Evolutionary conservation across 2,888 invertebrate genomes (phyloP).

Genomic region (Luperina testacea): DNA sequence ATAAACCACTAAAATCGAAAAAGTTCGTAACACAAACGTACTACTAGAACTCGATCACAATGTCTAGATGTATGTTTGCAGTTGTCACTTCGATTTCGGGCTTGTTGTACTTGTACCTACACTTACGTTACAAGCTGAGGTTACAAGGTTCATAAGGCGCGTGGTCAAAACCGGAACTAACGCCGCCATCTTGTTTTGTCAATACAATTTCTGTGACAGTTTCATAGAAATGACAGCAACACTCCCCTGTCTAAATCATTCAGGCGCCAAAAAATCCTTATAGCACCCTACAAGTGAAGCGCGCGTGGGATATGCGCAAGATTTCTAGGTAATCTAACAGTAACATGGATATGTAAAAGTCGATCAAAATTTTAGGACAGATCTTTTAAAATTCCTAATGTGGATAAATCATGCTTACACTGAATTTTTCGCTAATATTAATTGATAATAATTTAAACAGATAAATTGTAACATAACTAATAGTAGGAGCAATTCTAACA

Average conservation of each 20-base stretch:
- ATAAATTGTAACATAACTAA: background rate
- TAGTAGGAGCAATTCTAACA: constrained; percentile 17
- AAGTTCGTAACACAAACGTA: no score
- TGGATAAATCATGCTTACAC: background rate
- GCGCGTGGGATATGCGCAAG: background rate
- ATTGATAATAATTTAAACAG: background rate
- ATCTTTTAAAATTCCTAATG: background rate
- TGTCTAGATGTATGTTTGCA: constrained; percentile 15
- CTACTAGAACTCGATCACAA: background rate
- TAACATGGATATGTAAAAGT: background rate
- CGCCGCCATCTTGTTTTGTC: background rate
- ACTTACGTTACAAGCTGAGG: background rate
- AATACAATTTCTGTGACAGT: background rate
- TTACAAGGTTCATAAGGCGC: background rate
- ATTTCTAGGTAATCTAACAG: background rate
- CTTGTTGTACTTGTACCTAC: no score
- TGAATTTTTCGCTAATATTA: background rate
- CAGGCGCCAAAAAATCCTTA: background rate
- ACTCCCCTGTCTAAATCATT: background rate
- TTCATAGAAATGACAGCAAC: background rate
- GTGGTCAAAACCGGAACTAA: background rate
- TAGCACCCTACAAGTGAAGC: background rate
- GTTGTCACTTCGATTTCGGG: background rate
- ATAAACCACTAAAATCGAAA: no score
- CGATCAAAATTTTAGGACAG: background rate